Percentiles rank a stretch among this genome's conserved stretches.
Conservation (phyloP, 92 coral and sea anemone genomes). For the Parazoanthus atlanticus region DNA sequence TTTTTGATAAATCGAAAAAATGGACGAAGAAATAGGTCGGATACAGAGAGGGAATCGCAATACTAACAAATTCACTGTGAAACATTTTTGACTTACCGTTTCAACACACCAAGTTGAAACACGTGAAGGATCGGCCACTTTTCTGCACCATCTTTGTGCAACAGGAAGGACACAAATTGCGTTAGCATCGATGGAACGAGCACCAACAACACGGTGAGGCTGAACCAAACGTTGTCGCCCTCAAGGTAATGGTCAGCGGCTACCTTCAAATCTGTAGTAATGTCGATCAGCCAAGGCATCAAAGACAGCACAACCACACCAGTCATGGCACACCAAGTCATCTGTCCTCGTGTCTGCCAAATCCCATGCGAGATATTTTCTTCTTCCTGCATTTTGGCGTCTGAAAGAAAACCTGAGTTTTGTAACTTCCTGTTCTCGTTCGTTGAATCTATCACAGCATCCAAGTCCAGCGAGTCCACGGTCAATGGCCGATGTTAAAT, state of each 20-base stretch:
- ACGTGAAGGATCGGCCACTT: slow-evolving; percentile 9
- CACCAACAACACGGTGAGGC: not conserved
- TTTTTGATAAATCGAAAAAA: no score
- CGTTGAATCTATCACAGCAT: no score
- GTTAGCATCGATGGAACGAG: slow-evolving; percentile 16
- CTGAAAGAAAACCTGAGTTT: no score
- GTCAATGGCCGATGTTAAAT: no score
- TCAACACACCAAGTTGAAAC: slow-evolving; percentile 26
- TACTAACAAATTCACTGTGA: no score
- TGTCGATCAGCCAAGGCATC: not conserved
- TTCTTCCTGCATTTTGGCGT: not conserved
- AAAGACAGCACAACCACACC: not conserved
- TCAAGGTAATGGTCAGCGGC: not conserved
- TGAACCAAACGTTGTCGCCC: not conserved
- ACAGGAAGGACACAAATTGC: not conserved
- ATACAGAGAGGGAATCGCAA: no score
- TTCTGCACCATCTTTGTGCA: not conserved
- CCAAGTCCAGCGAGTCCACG: no score
- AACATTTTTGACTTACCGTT: not conserved
- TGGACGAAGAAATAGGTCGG: no score
- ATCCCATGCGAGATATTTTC: not conserved
- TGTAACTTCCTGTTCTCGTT: no score
- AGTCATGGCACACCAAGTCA: not conserved
- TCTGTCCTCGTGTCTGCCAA: not conserved
- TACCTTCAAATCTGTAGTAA: not conserved